Evolutionary conservation across 2,113 vertebrate genomes (phyloP).

Genomic region (Bos javanicus): DNA sequence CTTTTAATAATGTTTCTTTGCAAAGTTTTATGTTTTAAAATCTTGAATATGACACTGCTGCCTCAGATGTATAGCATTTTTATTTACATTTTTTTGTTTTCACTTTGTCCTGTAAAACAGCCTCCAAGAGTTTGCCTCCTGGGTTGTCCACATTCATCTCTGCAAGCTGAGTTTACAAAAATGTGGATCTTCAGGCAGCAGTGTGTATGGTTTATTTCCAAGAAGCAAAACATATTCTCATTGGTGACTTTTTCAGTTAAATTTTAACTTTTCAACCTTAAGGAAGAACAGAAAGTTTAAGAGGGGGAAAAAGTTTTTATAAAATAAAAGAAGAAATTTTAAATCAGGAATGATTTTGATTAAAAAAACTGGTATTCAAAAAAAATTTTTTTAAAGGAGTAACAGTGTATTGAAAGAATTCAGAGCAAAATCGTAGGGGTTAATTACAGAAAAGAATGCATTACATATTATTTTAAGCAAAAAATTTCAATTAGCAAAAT

Average conservation of each 20-base stretch:
- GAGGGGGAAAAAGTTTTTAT: neutral
- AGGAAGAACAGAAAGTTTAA: neutral
- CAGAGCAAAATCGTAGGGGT: conserved; percentile 76
- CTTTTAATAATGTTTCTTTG: conserved; percentile 12
- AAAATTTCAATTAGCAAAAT: conserved; percentile 79
- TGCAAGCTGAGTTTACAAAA: neutral
- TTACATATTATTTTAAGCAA: conserved; percentile 77
- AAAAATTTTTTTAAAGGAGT: conserved; percentile 38
- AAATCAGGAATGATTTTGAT: conserved; percentile 59
- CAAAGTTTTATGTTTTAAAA: neutral
- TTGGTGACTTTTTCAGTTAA: conserved; percentile 72
- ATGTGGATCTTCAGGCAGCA: neutral
- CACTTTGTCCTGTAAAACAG: neutral
- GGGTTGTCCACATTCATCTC: neutral
- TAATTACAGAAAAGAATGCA: conserved; percentile 74
- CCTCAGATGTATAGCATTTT: neutral
- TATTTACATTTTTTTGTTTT: neutral
- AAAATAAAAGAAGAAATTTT: conserved; percentile 47
- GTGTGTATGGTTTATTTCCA: neutral
- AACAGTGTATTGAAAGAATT: conserved; percentile 62
- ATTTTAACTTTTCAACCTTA: conserved; percentile 29
- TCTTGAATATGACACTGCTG: neutral
- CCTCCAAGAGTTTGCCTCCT: neutral
- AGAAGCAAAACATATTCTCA: conserved; percentile 42
- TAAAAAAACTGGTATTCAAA: conserved; percentile 66